A percentile compares a stretch with the other conserved stretches of the same genome.
These are phyloP conservation scores for Lasioglossum oenotherae DNA, from an alignment of 2,888 invertebrate species.

Conservation along the genomic window DNA sequence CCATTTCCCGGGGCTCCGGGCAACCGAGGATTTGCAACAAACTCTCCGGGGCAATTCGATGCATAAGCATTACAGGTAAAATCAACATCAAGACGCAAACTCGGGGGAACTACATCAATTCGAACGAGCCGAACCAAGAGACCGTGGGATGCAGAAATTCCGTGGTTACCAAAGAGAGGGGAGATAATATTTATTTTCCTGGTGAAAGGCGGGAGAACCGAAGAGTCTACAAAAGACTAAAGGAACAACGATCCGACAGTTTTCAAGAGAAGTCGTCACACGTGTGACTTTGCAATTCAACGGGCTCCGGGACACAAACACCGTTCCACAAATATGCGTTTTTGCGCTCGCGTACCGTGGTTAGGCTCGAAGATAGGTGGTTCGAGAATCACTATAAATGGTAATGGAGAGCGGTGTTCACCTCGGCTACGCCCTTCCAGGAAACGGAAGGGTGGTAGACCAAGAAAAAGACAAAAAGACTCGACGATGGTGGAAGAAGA, in stretches of 20 bases:
- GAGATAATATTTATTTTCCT: conserved; percentile 5
- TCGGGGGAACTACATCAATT: not conserved
- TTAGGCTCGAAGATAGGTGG: conserved; percentile 71
- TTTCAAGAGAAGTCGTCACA: conserved; percentile 30
- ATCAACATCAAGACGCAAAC: not conserved
- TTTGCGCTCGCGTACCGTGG: conserved; percentile 55
- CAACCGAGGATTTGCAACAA: not conserved
- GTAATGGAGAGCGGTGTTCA: conserved; percentile 80
- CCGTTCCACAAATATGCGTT: conserved; percentile 56
- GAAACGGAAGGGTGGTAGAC: conserved; percentile 55
- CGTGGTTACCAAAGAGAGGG: not conserved
- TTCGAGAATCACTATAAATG: conserved; percentile 84
- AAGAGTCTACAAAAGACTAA: not conserved
- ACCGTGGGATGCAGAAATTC: not conserved
- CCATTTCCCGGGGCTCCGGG: not conserved
- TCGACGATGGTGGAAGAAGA: conserved; percentile 6
- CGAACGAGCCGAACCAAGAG: not conserved
- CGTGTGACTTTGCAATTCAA: conserved; percentile 58
- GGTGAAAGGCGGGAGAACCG: not conserved
- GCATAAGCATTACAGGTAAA: not conserved
- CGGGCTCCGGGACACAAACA: conserved; percentile 21
- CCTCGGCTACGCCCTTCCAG: conserved; percentile 54
- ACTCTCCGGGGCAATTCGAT: not conserved
- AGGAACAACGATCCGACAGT: conserved; percentile 32
- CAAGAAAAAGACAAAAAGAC: conserved; percentile 27